A percentile compares a stretch with the other conserved stretches of the same genome.
Conservation (phyloP, 2,888 invertebrate species). For the Brachylomia viminalis region DNA sequence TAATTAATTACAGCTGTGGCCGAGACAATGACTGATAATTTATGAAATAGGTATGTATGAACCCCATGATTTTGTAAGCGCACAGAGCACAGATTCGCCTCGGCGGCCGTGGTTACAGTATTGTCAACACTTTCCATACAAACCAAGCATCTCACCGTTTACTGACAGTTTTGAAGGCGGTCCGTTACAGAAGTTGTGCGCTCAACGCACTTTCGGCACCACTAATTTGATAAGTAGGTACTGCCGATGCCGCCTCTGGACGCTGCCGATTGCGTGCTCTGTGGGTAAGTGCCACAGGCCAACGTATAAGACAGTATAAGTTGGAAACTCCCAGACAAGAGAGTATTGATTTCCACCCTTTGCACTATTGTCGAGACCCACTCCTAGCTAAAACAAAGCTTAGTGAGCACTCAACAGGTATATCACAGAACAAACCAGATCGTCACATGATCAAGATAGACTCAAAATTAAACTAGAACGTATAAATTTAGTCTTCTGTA, state of each 20-base stretch:
- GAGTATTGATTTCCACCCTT: background rate
- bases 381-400: background rate
- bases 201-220: too few species aligned
- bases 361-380: background rate
- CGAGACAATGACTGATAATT: background rate
- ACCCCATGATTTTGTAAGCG: background rate
- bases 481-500: background rate
- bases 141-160: background rate
- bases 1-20: background rate
- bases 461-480: background rate
- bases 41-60: too few species aligned
- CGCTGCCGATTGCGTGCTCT: background rate
- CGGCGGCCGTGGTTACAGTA: background rate
- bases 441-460: background rate
- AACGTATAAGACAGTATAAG: background rate
- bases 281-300: background rate
- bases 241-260: background rate
- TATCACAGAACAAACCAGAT: background rate
- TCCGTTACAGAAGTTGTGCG: background rate
- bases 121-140: background rate
- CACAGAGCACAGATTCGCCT: background rate
- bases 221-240: background rate
- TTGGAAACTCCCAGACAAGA: background rate
- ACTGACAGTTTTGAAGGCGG: background rate
- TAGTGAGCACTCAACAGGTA: background rate